Base-by-base conservation (phyloP, 2,797 vertebrate species). In the Perodicticus potto region DNA sequence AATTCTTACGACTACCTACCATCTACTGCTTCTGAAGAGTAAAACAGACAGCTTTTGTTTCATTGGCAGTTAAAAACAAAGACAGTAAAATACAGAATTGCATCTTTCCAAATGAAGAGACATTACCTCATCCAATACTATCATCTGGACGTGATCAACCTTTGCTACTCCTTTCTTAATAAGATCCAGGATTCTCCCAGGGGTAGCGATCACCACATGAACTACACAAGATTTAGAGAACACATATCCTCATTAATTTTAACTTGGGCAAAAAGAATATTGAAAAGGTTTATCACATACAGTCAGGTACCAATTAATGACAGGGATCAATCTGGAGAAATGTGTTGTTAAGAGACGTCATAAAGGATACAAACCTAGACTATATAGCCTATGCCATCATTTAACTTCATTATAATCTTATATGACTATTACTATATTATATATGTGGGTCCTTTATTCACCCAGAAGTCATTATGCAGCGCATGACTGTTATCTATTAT, bases 161-260 rank as follows among this genome's bases (percentile, higher is more conserved):
- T 99, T 99, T 97, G 99, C 99, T 98, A 99, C 99, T 97, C 99
- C 99, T 99, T 99, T 99, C 98, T 99, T 99, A 98, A 99, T 99
- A 97, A 99, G 99, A 98, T 99, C 99, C 97, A 99, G 98, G 98
- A 99, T 99, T 98, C 99, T 99, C 96, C 99, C 99, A 94, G 99
- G 99, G 88, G 99, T 99, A 94, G 99, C 99, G 92, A 99, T 99
- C 96, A 99, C 98, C 98, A 99, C 99, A 76, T 99, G 99, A 96
- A 99, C 99, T 99, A 98, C 13, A 98, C 83, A 91, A 94, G 37
- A 89, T 97, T 74, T 40, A 96, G 91, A 95, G 96, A 97, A 93
- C 74, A 86, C 0, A 22, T 23, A 73, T 2, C 23, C 77, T 96
- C 49, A 34, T 69, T 2, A 94, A 89, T 40, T 92, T 90, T 73